Evolutionary conservation across 2,888 invertebrate species (phyloP).

Genomic region (Lithophane semibrunnea): DNA sequence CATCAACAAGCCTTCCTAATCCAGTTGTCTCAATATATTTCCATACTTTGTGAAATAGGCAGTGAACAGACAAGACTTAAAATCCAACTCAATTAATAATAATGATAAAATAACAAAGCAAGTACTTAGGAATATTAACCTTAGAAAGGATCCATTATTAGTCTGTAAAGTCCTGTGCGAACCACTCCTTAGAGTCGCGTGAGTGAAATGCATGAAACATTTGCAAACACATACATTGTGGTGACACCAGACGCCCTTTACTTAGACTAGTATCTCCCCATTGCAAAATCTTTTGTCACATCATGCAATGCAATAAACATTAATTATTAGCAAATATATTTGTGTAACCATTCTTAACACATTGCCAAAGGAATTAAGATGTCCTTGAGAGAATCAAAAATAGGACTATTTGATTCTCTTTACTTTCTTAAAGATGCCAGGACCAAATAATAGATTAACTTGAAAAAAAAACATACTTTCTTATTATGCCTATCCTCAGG

Average conservation of each 20-base stretch:
- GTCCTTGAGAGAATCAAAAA: background rate
- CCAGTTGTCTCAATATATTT: conserved; percentile 29
- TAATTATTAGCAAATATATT: background rate
- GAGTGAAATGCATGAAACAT: conserved; percentile 45
- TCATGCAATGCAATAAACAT: background rate
- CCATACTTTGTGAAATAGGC: conserved; percentile 24
- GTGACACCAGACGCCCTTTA: conserved; percentile 30
- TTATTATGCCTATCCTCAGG: background rate
- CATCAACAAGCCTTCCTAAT: conserved; percentile 27
- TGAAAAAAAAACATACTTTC: background rate
- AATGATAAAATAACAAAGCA: conserved; percentile 11
- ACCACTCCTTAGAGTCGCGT: conserved; percentile 54
- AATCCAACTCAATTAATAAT: conserved; percentile 15
- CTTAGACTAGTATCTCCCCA: conserved; percentile 1
- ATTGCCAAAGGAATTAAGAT: background rate
- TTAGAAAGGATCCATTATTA: conserved; percentile 21
- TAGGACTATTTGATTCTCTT: too few relatives aligned
- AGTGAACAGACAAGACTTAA: conserved; percentile 20
- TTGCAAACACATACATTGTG: conserved; percentile 30
- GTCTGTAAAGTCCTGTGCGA: conserved; percentile 18
- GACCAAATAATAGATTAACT: background rate
- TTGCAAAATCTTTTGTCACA: background rate
- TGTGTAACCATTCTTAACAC: too few relatives aligned
- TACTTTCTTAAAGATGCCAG: too few relatives aligned
- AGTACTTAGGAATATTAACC: conserved; percentile 26